Percentiles rank a stretch among this genome's conserved stretches.
Evolutionary conservation across 2,888 invertebrate genomes (phyloP).

Genomic region (Subacronicta megacephala): DNA sequence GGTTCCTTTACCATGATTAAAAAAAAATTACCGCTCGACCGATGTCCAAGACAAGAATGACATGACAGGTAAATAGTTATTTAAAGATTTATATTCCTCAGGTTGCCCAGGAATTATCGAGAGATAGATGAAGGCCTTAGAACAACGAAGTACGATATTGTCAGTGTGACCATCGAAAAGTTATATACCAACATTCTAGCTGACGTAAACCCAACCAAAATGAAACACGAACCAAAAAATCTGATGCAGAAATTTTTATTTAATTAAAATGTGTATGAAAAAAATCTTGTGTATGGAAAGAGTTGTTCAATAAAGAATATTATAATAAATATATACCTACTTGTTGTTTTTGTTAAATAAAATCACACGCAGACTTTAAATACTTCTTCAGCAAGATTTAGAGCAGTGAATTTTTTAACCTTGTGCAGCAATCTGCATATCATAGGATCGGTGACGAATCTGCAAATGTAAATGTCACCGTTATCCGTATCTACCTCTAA

Average conservation of each 20-base stretch:
- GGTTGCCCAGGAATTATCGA: neutral
- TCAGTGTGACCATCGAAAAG: conserved; percentile 17
- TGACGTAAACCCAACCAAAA: conserved; percentile 38
- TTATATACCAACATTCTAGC: conserved; percentile 35
- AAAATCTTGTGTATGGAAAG: conserved; percentile 4
- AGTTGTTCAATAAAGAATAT: conserved; percentile 4
- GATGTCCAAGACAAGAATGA: too few relatives aligned
- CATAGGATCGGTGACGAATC: conserved; percentile 73
- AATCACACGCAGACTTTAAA: conserved; percentile 59
- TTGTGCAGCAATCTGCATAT: conserved; percentile 78
- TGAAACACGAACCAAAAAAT: conserved; percentile 16
- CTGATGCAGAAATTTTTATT: conserved; percentile 20
- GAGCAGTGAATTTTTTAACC: conserved; percentile 78
- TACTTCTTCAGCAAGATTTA: conserved; percentile 72
- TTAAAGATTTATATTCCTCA: conserved; percentile 25
- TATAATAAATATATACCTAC: conserved; percentile 15
- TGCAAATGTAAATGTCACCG: conserved; percentile 79
- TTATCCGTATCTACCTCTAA: conserved; percentile 77
- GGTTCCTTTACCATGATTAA: too few relatives aligned
- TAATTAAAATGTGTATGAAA: conserved; percentile 9
- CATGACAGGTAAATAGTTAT: too few relatives aligned
- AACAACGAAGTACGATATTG: conserved; percentile 33
- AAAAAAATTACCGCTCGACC: too few relatives aligned
- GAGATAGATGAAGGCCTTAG: conserved; percentile 19
- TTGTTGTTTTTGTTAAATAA: conserved; percentile 1